A percentile compares a stretch with the other conserved stretches of the same genome.
Evolutionary conservation across 2,797 vertebrate genomes (phyloP).

Genomic region (Oryzias dopingdopingensis): DNA sequence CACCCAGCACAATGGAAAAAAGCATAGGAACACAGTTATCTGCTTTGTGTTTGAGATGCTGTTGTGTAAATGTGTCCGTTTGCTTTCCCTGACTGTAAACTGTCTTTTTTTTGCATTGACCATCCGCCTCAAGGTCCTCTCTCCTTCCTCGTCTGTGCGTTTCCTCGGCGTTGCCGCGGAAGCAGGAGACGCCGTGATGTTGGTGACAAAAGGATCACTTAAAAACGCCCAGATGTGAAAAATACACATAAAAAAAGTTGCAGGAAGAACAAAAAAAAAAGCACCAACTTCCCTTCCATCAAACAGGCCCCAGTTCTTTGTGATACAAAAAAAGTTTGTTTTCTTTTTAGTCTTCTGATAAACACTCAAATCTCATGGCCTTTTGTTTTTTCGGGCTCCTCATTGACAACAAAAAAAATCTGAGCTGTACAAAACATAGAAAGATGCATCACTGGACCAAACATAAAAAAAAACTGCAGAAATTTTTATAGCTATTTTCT

Average conservation of each 20-base stretch:
- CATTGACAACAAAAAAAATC: constrained; percentile 54
- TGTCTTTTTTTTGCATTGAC: constrained; percentile 67
- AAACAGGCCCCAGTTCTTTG: constrained; percentile 44
- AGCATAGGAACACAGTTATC: constrained; percentile 60
- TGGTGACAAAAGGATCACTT: constrained; percentile 41
- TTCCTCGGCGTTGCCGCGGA: constrained; percentile 31
- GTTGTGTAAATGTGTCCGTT: constrained; percentile 39
- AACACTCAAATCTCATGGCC: constrained; percentile 44
- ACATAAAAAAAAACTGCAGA: constrained; percentile 37
- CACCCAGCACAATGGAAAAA: constrained; percentile 52
- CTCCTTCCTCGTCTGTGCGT: constrained; percentile 23
- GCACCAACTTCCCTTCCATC: constrained; percentile 26
- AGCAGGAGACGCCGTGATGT: constrained; percentile 31
- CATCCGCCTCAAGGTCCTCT: constrained; percentile 43
- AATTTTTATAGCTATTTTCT: constrained; percentile 28
- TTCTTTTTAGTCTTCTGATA: constrained; percentile 24
- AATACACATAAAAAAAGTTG: constrained; percentile 25
- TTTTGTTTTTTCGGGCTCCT: constrained; percentile 31
- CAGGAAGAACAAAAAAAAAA: constrained; percentile 46
- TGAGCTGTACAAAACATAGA: constrained; percentile 67
- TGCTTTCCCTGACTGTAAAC: constrained; percentile 55
- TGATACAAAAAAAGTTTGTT: constrained; percentile 32
- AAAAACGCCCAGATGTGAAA: constrained; percentile 38
- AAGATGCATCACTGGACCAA: constrained; percentile 66
- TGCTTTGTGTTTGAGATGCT: constrained; percentile 29